phyloP scores from a whole-genome alignment of 1,140 invertebrate genomes.

The Aphaenogaster floridana region DNA sequence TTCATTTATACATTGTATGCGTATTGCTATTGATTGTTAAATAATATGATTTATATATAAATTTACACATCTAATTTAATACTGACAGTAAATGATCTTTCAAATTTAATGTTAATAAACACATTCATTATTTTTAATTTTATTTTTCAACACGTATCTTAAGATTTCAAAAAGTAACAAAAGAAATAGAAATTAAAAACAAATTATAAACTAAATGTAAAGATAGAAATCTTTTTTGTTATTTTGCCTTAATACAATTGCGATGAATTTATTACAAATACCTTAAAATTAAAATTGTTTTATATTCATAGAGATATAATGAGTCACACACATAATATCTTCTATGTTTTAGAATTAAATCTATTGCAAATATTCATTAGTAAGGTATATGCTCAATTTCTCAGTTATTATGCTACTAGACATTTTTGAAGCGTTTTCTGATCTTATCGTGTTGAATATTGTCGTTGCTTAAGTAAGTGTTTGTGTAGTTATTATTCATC shows the following conservation, averaged over 20 bases:
- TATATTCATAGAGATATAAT: not conserved
- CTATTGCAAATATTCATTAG: not conserved
- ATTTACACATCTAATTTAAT: constrained; percentile 4
- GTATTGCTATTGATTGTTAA: not conserved
- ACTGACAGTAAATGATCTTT: not conserved
- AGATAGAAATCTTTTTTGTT: not conserved
- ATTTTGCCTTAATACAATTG: not conserved
- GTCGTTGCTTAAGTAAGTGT: constrained; percentile 52
- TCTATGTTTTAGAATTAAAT: not conserved
- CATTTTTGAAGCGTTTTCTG: not conserved
- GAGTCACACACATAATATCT: not conserved
- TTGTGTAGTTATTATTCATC: constrained; percentile 55
- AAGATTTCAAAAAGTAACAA: not conserved
- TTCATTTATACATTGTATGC: not conserved
- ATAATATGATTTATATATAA: not conserved
- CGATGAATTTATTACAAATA: not conserved
- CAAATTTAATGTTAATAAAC: not conserved
- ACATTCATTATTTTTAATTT: not conserved
- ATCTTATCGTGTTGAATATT: constrained; percentile 52
- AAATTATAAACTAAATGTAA: not conserved
- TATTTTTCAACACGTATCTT: not conserved
- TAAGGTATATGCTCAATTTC: not conserved
- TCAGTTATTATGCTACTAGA: not conserved
- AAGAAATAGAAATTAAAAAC: not conserved
- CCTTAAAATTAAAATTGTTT: not conserved